Evolutionary conservation across 64 coral and sea anemone genomes (phyloP), one percentile per base, ranked within the genome.

Genomic region (Trachythela sp.): DNA sequence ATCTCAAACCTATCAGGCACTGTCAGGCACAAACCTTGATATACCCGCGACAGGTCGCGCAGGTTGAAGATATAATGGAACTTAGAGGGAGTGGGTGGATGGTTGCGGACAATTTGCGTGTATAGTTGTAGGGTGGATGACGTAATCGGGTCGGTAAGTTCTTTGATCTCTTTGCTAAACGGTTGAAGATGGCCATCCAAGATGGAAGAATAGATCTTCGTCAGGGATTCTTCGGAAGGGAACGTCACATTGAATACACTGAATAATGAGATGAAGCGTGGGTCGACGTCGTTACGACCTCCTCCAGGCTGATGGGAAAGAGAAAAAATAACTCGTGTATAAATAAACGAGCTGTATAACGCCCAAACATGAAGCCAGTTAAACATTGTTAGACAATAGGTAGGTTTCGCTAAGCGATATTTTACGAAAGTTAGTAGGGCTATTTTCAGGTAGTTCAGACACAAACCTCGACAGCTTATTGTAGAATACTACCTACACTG

Each of bases 1-100:
- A 83, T 93, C 4, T 95, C 96, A 83, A 99, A 99, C 72, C 96
- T 94, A 85, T 99, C 96, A 42, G 89, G 92, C 29, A 94, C 94
- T 36, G 91, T 93, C 29, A 92, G 93, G 77, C 96, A 99, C 85
- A 99, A 26, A 31, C 96, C 96, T 84, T 99, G 96, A 87, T 94
- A 95, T 35, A 95, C 90, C 48, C 96, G 96, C 67, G 96, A 99
- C 31, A 99, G 75, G 56, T 99, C 96, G 34, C 96, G 96, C 43
- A 99, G 83, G 89, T 99, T 99, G 89, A 99, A 99, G 67, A 99
- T 99, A 42, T 99, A 99, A 60, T 99, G 96, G 35, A 99, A 99
- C 91, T 99, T 99, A 24, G 96, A 99, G 31, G 96, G 96, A 0
- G 96, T 99, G 0, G 96, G 96, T 36, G 96, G 96, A 7, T 95